A percentile compares a stretch with the other conserved stretches of the same genome.
These are phyloP conservation scores for Ctenosaura bakeri DNA, from an alignment of 2,797 vertebrate species.

Conservation along the genomic window DNA sequence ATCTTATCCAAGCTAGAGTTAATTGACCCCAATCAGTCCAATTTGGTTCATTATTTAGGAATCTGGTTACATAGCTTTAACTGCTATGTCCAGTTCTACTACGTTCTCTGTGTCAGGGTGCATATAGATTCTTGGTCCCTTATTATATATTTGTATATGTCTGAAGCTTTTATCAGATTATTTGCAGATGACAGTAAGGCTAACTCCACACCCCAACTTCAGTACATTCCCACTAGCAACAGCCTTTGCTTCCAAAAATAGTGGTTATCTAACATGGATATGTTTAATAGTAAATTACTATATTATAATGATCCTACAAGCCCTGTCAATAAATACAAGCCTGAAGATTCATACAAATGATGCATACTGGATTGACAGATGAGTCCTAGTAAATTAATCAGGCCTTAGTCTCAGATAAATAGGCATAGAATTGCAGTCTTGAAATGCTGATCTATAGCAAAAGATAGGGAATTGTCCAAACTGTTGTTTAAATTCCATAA, in stretches of 20 bases:
- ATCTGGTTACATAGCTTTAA: neutral
- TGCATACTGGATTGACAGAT: neutral
- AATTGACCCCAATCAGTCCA: neutral
- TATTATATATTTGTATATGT: conserved; percentile 33
- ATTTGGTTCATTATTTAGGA: too few relatives aligned
- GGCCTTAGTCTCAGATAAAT: neutral
- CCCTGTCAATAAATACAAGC: neutral
- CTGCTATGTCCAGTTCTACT: neutral
- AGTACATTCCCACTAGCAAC: neutral
- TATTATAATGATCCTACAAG: neutral
- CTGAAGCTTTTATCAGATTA: conserved; percentile 22
- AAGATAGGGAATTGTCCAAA: neutral
- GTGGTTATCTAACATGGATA: neutral
- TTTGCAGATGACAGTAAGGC: conserved; percentile 13
- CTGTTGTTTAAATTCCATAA: neutral
- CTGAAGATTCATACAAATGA: neutral
- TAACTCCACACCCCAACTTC: neutral
- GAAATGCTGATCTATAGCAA: conserved; percentile 8
- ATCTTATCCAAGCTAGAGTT: conserved; percentile 26
- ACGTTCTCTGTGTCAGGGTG: neutral
- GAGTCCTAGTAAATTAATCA: neutral
- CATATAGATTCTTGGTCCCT: conserved; percentile 19
- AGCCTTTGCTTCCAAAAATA: neutral
- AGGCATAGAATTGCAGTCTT: neutral
- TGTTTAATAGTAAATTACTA: neutral